These are phyloP conservation scores for Gasteruption jaculator DNA, from an alignment of 2,888 invertebrate genomes.

Conservation along the genomic window DNA sequence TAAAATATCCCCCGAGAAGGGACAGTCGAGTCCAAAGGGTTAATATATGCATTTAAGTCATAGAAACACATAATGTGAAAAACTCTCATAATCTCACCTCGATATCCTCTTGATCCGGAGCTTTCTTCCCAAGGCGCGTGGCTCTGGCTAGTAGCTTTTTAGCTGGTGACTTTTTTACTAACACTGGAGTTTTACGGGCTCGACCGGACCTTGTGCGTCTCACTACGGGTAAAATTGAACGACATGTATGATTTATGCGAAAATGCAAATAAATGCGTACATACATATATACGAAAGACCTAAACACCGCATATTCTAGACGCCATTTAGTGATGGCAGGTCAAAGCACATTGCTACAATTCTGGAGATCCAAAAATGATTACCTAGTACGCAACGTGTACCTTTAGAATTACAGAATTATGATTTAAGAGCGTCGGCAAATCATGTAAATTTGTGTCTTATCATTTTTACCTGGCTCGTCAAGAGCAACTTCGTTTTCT, in stretches of 20 bases:
- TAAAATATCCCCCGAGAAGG: no score
- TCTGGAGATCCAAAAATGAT: neutral
- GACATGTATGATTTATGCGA: neutral
- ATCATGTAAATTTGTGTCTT: no score
- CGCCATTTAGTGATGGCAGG: conserved; percentile 42
- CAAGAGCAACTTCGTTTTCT: conserved; percentile 38
- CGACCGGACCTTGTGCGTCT: conserved; percentile 60
- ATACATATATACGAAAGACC: conserved; percentile 14
- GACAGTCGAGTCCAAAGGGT: no score
- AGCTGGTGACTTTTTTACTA: conserved; percentile 39
- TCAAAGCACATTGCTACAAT: conserved; percentile 11
- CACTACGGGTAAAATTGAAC: conserved; percentile 41
- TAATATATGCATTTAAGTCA: no score
- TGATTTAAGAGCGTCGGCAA: neutral
- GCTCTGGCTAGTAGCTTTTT: conserved; percentile 39
- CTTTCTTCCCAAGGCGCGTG: conserved; percentile 34
- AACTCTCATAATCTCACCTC: conserved; percentile 31
- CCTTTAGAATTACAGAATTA: neutral
- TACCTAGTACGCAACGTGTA: neutral
- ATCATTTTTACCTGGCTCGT: conserved; percentile 43
- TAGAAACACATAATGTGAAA: conserved; percentile 4
- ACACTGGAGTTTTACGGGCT: conserved; percentile 40
- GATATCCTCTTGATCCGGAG: conserved; percentile 33
- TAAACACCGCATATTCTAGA: conserved; percentile 19
- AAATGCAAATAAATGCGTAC: conserved; percentile 19